Evolutionary conservation across 2,888 invertebrate species (phyloP).

Genomic region (Subacronicta megacephala): DNA sequence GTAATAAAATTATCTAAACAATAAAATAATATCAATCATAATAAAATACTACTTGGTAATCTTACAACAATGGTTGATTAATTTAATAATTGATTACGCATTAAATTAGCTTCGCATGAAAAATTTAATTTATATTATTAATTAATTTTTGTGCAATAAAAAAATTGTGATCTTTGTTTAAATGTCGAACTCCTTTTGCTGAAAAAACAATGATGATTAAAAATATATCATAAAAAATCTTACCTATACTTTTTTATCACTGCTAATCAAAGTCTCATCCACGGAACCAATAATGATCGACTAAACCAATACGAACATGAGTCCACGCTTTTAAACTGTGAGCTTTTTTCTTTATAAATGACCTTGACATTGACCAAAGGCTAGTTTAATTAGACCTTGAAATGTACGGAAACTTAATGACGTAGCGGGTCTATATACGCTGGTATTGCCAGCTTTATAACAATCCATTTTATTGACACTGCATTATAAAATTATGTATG

Average conservation of each 20-base stretch:
- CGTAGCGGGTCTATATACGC: constrained; percentile 19
- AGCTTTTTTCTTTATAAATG: constrained; percentile 59
- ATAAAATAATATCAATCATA: no score
- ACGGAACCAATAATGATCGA: constrained; percentile 58
- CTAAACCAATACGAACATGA: constrained; percentile 67
- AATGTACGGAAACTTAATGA: constrained; percentile 18
- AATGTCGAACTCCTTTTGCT: no score
- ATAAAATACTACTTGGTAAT: no score
- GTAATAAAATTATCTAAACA: no score
- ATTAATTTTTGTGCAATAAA: no score
- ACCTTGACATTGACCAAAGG: constrained; percentile 69
- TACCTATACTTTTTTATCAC: constrained; percentile 51
- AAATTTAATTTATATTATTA: no score
- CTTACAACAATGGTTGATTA: no score
- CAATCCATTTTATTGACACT: constrained; percentile 29
- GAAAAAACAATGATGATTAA: no score
- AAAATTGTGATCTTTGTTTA: no score
- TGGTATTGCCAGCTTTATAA: constrained; percentile 23
- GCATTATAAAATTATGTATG: constrained; percentile 4
- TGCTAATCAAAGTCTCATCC: constrained; percentile 54
- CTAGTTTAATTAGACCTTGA: constrained; percentile 45
- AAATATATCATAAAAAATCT: constrained; percentile 22
- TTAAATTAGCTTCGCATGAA: no score
- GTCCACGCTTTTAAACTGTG: constrained; percentile 65
- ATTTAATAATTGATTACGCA: no score